Evolutionary conservation across 2,797 vertebrate genomes (phyloP).

Genomic region (Macrochelys suwanniensis): DNA sequence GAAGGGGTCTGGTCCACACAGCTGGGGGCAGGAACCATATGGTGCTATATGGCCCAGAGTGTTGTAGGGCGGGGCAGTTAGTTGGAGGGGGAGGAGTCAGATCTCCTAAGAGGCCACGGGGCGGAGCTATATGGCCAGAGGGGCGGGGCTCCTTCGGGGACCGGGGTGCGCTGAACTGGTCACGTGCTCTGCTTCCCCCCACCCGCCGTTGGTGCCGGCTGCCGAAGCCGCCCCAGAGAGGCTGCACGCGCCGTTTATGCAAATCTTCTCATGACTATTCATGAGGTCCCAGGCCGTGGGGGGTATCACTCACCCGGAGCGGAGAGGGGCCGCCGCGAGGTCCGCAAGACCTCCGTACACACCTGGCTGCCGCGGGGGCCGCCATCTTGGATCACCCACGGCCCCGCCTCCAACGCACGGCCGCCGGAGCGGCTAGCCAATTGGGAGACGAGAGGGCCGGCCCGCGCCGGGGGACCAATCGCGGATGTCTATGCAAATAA

Average conservation of each 20-base stretch:
- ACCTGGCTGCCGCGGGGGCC: background rate
- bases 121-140: no score
- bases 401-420: background rate
- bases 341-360: background rate
- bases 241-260: background rate
- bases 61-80: no score
- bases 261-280: background rate
- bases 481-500: background rate
- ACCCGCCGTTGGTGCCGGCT: no score
- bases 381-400: background rate
- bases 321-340: background rate
- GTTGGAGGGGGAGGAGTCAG: no score
- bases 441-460: background rate
- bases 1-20: no score
- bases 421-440: background rate
- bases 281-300: background rate
- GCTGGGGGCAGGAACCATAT: no score
- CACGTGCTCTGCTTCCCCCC: no score
- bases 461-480: background rate
- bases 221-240: background rate
- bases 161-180: no score
- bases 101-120: no score
- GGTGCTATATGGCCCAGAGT: no score
- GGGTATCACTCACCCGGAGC: background rate
- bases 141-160: no score